A percentile compares a stretch with the other conserved stretches of the same genome.
These are phyloP conservation scores for Gobio gobio DNA, from an alignment of 2,113 vertebrate genomes.

Conservation along the genomic window DNA sequence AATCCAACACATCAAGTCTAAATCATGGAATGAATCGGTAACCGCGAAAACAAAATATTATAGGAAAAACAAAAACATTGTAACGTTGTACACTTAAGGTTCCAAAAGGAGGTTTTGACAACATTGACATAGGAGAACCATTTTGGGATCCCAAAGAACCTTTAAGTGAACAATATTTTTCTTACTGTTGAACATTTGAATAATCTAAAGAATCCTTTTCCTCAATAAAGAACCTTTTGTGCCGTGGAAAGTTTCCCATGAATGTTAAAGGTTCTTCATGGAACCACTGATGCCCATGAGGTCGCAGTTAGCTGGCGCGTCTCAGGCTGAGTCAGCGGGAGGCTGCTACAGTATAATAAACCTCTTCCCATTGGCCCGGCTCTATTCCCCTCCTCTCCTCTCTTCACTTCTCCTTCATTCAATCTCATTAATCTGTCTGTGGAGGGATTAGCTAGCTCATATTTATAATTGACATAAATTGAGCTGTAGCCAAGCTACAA, in stretches of 20 bases:
- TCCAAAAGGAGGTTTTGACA: no score
- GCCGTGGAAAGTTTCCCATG: no score
- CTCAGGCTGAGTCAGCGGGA: background rate
- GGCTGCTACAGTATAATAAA: background rate
- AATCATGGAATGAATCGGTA: background rate
- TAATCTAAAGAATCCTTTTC: no score
- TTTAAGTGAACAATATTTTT: no score
- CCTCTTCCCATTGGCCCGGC: conserved; percentile 6
- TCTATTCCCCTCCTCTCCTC: conserved; percentile 44
- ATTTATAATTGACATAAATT: conserved; percentile 57
- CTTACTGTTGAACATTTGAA: no score
- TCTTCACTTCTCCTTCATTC: conserved; percentile 30
- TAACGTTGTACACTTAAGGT: no score
- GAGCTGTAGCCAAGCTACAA: conserved; percentile 26
- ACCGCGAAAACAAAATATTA: background rate
- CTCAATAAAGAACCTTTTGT: no score
- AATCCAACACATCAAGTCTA: background rate
- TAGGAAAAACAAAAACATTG: no score
- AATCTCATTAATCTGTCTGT: conserved; percentile 51
- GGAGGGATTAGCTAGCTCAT: conserved; percentile 59
- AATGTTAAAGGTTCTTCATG: no score
- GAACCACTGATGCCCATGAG: no score
- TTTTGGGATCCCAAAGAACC: no score
- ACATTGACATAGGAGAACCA: no score
- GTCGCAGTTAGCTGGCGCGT: background rate